Conservation (phyloP, 2,797 vertebrate genomes). For the Selene dorsalis region DNA sequence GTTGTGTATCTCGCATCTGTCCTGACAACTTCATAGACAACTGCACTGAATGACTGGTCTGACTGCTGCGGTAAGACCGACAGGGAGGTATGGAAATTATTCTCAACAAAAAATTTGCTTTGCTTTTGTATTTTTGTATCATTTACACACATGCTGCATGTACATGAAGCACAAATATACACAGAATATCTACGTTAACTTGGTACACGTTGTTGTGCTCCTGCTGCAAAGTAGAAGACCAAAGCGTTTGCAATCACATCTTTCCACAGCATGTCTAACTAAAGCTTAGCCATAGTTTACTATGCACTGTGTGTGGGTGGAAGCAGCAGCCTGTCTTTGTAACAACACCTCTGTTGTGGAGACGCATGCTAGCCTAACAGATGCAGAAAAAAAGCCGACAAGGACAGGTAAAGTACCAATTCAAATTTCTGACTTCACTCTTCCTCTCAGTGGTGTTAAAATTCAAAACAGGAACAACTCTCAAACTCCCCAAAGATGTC, state of each 20-base stretch:
- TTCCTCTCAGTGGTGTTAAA: slow-evolving; percentile 43
- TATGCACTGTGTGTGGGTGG: slow-evolving; percentile 61
- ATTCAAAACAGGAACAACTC: slow-evolving; percentile 57
- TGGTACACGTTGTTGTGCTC: slow-evolving; percentile 9
- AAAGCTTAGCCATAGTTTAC: slow-evolving; percentile 58
- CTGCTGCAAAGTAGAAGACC: slow-evolving; percentile 26
- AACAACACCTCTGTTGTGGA: slow-evolving; percentile 47
- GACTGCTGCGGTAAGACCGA: background rate
- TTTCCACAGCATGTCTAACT: slow-evolving; percentile 41
- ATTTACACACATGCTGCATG: background rate
- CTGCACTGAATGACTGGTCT: background rate
- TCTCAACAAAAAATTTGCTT: background rate
- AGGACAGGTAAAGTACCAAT: slow-evolving; percentile 33
- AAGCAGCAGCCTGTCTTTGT: slow-evolving; percentile 51
- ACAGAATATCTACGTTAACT: background rate
- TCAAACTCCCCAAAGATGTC: slow-evolving; percentile 56
- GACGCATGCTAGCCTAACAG: slow-evolving; percentile 40
- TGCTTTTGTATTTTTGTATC: background rate
- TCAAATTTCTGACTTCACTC: slow-evolving; percentile 49
- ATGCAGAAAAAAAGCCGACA: slow-evolving; percentile 34
- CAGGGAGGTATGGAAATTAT: background rate
- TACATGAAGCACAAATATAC: background rate
- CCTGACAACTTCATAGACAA: background rate
- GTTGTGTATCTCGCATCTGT: slow-evolving; percentile 11
- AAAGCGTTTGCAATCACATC: slow-evolving; percentile 46